Evolutionary conservation across 92 coral and sea anemone species (phyloP), one percentile per base, ranked within the genome.

Genomic region (Porites cylindrica): DNA sequence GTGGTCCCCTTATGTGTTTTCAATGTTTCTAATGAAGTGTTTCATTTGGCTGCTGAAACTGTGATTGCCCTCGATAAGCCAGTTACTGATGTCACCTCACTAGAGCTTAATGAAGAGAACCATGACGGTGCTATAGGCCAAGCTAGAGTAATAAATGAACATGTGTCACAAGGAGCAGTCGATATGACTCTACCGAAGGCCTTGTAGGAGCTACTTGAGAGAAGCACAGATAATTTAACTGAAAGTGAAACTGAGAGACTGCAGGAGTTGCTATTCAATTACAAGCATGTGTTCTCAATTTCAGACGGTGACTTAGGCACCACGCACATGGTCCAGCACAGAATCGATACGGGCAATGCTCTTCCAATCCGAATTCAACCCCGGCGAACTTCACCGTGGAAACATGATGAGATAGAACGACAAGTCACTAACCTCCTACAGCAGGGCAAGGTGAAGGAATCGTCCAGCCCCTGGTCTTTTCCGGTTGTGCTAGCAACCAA

Each of bases 351-450:
- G 4, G 81, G 79, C 19, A 50, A 68, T 61, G 88, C 88, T 11
- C 59, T 58, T 23, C 92, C 88, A 66, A 38, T 89, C 10, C 72
- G 88, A 59, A 82, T 73, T 56, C 89, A 54, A 58, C 89, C 86
- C 10, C 53, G 88, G 73, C 73, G 70, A 1, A 77, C 92, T 24
- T 77, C 92, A 4, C 88, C 85, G 17, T 82, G 92, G 88, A 90
- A 85, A 79, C 86, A 80, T 10, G 77, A 60, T 23, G 82, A 77
- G 20, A 84, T 90, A 26, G 29, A 26, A 26, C 23, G 80, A 65
- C 88, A 88, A 65, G 82, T 76, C 12, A 16, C 19, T 19, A 83
- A 82, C 50, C 70, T 87, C 21, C 52, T 71, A 10, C 71, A 81
- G 16, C 71, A 81, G 51, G 92, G 92, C 11, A 54, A 52, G 50